Percentiles rank a stretch among this genome's conserved stretches.
These are phyloP conservation scores for Coracias cyanogaster DNA, from an alignment of 2,797 vertebrate species.

Conservation along the genomic window DNA sequence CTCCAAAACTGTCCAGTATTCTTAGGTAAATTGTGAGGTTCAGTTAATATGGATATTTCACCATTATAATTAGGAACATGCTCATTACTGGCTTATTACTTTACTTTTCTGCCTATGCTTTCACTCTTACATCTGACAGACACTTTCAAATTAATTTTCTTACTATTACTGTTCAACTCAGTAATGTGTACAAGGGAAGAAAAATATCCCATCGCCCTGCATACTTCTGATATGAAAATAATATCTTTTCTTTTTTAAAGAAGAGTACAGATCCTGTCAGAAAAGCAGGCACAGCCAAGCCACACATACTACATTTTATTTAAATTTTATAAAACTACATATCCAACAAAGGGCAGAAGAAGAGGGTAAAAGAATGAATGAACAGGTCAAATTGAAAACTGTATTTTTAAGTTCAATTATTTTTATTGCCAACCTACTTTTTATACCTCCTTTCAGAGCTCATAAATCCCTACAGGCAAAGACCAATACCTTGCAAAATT, in stretches of 20 bases:
- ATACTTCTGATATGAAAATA: background rate
- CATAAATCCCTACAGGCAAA: slow-evolving; percentile 5
- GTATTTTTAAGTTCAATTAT: background rate
- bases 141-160: background rate
- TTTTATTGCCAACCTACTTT: background rate
- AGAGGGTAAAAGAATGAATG: background rate
- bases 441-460: background rate
- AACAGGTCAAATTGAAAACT: background rate
- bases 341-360: background rate
- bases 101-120: background rate
- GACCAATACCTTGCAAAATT: slow-evolving; percentile 6
- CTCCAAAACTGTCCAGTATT: background rate
- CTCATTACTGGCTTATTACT: background rate
- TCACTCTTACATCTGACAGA: background rate
- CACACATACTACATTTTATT: background rate
- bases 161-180: background rate
- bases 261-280: background rate
- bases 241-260: background rate
- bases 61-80: background rate
- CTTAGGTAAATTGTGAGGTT: background rate
- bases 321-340: background rate
- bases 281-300: background rate
- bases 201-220: background rate
- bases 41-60: background rate
- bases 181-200: background rate